Evolutionary conservation across 2,113 vertebrate species (phyloP).

Genomic region (Puntigrus tetrazona): DNA sequence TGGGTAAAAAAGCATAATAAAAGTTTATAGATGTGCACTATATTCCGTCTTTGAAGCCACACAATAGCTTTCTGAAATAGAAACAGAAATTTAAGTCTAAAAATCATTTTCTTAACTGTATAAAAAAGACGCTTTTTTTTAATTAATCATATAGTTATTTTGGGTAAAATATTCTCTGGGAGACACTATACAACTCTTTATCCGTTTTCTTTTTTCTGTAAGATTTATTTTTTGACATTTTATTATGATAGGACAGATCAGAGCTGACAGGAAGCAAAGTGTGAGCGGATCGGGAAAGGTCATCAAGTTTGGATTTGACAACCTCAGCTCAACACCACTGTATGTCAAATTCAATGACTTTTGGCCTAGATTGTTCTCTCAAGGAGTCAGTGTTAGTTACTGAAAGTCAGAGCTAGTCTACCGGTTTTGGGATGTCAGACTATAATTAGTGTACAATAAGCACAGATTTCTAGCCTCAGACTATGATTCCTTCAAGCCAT

Average conservation of each 20-base stretch:
- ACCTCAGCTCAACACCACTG: no score
- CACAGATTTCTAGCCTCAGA: neutral
- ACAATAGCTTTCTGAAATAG: neutral
- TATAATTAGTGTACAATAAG: neutral
- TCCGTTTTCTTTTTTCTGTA: neutral
- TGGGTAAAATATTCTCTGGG: neutral
- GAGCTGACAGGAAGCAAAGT: no score
- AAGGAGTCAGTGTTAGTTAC: neutral
- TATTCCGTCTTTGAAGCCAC: neutral
- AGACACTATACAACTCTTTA: neutral
- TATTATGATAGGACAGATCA: no score
- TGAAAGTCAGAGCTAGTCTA: neutral
- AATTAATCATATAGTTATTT: neutral
- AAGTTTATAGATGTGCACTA: neutral
- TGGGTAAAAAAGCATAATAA: neutral
- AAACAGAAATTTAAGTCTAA: neutral
- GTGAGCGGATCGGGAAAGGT: no score
- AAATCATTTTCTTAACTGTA: neutral
- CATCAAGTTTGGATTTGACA: no score
- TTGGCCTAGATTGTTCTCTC: neutral
- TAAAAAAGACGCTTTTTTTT: neutral
- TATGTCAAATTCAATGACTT: neutral
- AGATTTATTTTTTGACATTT: no score
- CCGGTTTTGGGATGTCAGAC: neutral
- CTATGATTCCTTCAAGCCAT: neutral